Conservation (phyloP, 2,797 vertebrate species). For the Phoebastria nigripes region DNA sequence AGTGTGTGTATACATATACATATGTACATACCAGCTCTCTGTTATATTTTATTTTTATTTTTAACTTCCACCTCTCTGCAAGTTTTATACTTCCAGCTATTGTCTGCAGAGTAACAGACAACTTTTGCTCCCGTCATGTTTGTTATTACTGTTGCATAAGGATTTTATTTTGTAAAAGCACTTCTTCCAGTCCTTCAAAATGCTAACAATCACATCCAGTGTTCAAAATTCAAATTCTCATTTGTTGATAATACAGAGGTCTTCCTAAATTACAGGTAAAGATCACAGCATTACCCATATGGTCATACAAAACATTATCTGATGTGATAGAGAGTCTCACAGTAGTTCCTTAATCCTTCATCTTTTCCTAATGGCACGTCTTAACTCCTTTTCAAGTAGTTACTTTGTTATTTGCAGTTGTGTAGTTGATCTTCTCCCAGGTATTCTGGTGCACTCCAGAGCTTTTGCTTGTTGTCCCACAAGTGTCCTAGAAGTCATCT, state of each 20-base stretch:
- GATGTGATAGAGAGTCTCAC: not conserved
- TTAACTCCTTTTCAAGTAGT: not conserved
- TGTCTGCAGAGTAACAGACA: not conserved
- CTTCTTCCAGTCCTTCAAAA: not conserved
- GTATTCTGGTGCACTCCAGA: not conserved
- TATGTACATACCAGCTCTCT: not conserved
- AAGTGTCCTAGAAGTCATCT: not conserved
- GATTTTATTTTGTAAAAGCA: not conserved
- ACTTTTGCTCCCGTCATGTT: not conserved
- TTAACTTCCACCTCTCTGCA: not conserved
- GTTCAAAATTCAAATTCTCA: not conserved
- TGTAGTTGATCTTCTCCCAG: not conserved
- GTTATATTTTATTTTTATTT: not conserved
- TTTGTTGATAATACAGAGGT: not conserved
- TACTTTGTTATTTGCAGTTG: not conserved
- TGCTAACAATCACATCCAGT: not conserved
- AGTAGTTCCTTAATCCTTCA: not conserved
- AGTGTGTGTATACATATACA: not conserved
- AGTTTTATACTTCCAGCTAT: not conserved
- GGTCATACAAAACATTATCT: not conserved
- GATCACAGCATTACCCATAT: not conserved
- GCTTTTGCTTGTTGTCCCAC: not conserved
- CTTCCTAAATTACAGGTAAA: not conserved
- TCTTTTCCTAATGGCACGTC: not conserved
- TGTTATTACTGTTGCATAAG: not conserved